Evolutionary conservation across 2,888 invertebrate species (phyloP).

Genomic region (Erebia ligea): DNA sequence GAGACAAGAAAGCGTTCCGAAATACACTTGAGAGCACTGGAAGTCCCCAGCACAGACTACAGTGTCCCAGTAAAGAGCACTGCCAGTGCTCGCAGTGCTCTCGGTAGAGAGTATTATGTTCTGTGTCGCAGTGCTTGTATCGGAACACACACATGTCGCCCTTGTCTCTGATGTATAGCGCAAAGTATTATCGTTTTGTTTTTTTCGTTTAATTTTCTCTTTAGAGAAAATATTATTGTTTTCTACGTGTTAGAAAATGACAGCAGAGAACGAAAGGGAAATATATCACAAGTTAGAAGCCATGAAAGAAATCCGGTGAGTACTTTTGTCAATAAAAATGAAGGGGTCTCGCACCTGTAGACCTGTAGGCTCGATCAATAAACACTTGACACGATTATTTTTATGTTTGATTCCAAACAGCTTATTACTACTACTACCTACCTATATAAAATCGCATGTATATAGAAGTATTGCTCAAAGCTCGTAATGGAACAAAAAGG

Average conservation of each 20-base stretch:
- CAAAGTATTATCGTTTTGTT: slow-evolving; percentile 9
- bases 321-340: slow-evolving; percentile 38
- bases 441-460: background rate
- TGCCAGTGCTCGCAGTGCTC: too few species aligned
- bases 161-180: too few species aligned
- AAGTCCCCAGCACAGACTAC: too few species aligned
- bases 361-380: slow-evolving; percentile 81
- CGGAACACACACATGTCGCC: too few species aligned
- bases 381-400: slow-evolving; percentile 59
- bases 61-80: too few species aligned
- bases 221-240: slow-evolving; percentile 39
- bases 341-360: slow-evolving; percentile 71
- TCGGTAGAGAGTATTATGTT: too few species aligned
- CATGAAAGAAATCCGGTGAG: slow-evolving; percentile 94
- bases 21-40: too few species aligned
- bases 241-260: slow-evolving; percentile 74
- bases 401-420: slow-evolving; percentile 25
- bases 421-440: too few species aligned
- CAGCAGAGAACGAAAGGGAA: slow-evolving; percentile 91
- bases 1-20: too few species aligned
- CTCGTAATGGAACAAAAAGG: background rate
- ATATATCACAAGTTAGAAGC: slow-evolving; percentile 96
- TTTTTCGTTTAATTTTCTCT: slow-evolving; percentile 35
- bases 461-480: background rate
- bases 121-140: too few species aligned